A percentile compares a stretch with the other conserved stretches of the same genome.
Evolutionary conservation across 2,797 vertebrate species (phyloP).

Genomic region (Zalophus californianus): DNA sequence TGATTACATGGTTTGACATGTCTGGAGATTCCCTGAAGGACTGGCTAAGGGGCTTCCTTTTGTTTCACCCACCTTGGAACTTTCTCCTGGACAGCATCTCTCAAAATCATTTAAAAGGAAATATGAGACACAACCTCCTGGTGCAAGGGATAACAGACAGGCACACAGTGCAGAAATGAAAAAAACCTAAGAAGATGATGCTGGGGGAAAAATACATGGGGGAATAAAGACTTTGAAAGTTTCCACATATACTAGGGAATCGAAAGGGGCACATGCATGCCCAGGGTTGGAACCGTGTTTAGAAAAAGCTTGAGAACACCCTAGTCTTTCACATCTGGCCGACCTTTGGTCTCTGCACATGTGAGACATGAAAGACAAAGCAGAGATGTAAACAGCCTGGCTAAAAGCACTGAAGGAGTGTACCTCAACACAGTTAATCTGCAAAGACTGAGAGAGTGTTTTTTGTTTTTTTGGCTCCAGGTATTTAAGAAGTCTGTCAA

Average conservation of each 20-base stretch:
- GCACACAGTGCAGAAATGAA: neutral
- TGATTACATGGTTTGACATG: neutral
- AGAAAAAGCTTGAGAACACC: neutral
- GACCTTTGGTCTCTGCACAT: neutral
- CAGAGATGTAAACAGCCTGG: neutral
- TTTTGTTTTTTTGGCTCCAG: neutral
- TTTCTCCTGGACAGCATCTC: neutral
- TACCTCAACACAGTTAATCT: neutral
- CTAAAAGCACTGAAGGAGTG: neutral
- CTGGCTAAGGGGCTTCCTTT: neutral
- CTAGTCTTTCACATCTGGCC: neutral
- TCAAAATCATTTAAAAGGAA: neutral
- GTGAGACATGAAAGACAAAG: neutral
- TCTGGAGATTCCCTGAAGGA: neutral
- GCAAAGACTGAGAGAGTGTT: neutral
- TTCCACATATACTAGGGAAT: neutral
- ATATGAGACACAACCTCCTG: neutral
- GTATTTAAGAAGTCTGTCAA: neutral
- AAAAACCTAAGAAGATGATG: neutral
- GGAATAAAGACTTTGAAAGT: neutral
- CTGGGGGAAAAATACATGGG: too few species aligned
- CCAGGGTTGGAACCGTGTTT: neutral
- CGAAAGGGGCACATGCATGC: neutral
- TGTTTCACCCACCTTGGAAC: neutral
- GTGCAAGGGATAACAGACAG: neutral